phyloP scores from a whole-genome alignment of 1,140 invertebrate species.

The Anagrus nilaparvatae region DNA sequence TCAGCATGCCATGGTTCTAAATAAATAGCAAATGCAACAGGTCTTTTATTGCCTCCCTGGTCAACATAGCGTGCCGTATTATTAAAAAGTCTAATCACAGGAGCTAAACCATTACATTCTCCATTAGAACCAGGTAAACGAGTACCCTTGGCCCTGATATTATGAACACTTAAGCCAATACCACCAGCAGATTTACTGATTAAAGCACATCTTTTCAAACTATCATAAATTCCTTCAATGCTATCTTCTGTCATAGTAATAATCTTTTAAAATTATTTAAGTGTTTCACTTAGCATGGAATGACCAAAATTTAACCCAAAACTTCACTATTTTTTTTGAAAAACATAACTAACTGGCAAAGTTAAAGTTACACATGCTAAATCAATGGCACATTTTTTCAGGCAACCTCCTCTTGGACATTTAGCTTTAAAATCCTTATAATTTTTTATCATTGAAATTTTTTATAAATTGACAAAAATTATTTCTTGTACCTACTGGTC shows the following conservation, averaged over 20 bases:
- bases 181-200: conserved; percentile 97
- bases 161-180: conserved; percentile 94
- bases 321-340: too few relatives aligned
- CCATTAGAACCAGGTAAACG: conserved; percentile 93
- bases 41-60: conserved; percentile 95
- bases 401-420: too few relatives aligned
- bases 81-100: conserved; percentile 93
- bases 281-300: too few relatives aligned
- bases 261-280: too few relatives aligned
- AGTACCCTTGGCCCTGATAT: conserved; percentile 84
- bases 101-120: conserved; percentile 91
- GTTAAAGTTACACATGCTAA: too few relatives aligned
- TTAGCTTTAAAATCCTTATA: too few relatives aligned
- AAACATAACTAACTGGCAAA: too few relatives aligned
- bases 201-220: conserved; percentile 85
- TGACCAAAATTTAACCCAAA: too few relatives aligned
- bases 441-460: too few relatives aligned
- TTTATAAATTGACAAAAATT: too few relatives aligned
- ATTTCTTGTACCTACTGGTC: too few relatives aligned
- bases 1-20: conserved; percentile 98
- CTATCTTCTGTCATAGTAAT: conserved; percentile 95
- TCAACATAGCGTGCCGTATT: conserved; percentile 95
- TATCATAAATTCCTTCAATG: conserved; percentile 95
- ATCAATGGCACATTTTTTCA: too few relatives aligned
- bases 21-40: conserved; percentile 97